phyloP scores from a whole-genome alignment of 2,888 invertebrate species.

The Drosophila merina region DNA sequence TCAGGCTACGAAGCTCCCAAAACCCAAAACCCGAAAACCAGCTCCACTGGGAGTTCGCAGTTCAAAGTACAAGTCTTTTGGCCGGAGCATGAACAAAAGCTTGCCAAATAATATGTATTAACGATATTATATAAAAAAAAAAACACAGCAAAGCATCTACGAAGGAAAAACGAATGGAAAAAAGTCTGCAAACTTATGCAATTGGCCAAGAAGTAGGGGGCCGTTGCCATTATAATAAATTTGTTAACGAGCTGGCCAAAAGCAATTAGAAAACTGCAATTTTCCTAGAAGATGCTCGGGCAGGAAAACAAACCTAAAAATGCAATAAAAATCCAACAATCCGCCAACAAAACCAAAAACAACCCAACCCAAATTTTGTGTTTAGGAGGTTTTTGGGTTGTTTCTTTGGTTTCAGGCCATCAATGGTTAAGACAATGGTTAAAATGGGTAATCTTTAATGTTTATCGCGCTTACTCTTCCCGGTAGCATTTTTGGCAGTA shows the following conservation, averaged over 20 bases:
- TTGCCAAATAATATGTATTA: conserved; percentile 82
- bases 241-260: conserved; percentile 57
- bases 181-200: conserved; percentile 78
- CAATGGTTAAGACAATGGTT: conserved; percentile 64
- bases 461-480: conserved; percentile 71
- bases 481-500: conserved; percentile 74
- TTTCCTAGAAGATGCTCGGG: conserved; percentile 26
- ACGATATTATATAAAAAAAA: conserved; percentile 80
- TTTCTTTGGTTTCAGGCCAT: conserved; percentile 49
- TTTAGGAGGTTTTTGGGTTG: conserved; percentile 12
- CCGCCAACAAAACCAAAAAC: conserved; percentile 2
- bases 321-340: conserved; percentile 12
- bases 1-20: conserved; percentile 48
- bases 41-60: conserved; percentile 74
- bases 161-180: conserved; percentile 15
- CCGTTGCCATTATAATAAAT: conserved; percentile 70
- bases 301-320: conserved; percentile 3
- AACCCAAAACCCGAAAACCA: background rate
- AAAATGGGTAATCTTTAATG: conserved; percentile 68
- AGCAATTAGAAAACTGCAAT: conserved; percentile 59
- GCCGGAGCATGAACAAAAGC: conserved; percentile 40
- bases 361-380: conserved; percentile 49
- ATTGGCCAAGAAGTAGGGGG: conserved; percentile 65
- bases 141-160: conserved; percentile 3
- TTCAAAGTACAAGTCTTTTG: conserved; percentile 70